Percentiles rank a stretch among this genome's conserved stretches.
These are phyloP conservation scores for Progne subis DNA, from an alignment of 2,113 vertebrate species.

Conservation along the genomic window DNA sequence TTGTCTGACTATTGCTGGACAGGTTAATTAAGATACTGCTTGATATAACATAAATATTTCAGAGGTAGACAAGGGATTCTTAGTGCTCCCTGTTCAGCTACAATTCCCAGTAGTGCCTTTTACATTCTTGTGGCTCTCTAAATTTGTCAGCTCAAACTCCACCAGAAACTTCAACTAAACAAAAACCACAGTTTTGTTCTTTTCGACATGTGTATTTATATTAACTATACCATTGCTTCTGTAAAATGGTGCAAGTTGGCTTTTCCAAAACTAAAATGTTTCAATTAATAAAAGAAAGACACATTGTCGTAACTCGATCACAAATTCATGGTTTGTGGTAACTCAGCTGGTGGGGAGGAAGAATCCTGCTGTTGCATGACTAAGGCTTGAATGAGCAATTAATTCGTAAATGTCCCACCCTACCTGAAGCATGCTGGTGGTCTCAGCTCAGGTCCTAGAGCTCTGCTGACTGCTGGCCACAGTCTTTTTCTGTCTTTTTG, in stretches of 20 bases:
- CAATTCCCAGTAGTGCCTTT: slow-evolving; percentile 15
- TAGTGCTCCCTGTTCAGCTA: background rate
- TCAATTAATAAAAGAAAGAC: background rate
- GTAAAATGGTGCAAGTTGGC: background rate
- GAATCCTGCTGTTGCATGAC: background rate
- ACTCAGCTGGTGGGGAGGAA: background rate
- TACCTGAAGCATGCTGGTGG: background rate
- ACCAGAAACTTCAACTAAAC: background rate
- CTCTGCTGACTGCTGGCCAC: background rate
- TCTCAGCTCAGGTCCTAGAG: background rate
- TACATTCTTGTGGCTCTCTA: slow-evolving; percentile 3
- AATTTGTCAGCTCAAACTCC: slow-evolving; percentile 2
- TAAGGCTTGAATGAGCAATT: background rate
- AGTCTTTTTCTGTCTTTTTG: background rate
- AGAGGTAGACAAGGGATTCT: background rate
- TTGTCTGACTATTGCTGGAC: background rate
- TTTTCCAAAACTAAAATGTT: background rate
- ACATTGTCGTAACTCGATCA: background rate
- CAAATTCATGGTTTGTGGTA: background rate
- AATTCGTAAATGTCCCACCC: background rate
- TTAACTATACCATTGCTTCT: background rate
- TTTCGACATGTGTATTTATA: background rate
- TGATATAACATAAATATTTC: slow-evolving; percentile 1
- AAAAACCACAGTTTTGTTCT: background rate
- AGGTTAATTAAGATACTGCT: slow-evolving; percentile 3